A percentile compares a stretch with the other conserved stretches of the same genome.
These are phyloP conservation scores for Tylochromis polylepis DNA, from an alignment of 2,113 vertebrate genomes.

Conservation along the genomic window DNA sequence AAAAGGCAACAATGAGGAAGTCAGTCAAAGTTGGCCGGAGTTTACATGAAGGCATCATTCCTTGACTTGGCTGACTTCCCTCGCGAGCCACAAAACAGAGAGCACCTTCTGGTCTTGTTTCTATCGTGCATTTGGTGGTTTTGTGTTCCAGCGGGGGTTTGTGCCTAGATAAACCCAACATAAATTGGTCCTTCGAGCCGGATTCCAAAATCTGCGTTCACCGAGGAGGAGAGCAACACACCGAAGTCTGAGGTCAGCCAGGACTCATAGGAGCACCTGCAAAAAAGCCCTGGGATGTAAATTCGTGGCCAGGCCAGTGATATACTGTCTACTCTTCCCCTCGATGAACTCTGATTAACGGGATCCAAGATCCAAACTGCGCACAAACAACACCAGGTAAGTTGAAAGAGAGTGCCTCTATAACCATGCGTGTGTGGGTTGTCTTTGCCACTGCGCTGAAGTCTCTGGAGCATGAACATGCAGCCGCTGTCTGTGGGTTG, in stretches of 20 bases:
- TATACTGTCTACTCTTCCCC: neutral
- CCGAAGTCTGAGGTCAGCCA: neutral
- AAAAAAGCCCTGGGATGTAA: neutral
- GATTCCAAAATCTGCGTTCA: neutral
- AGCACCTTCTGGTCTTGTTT: too few species aligned
- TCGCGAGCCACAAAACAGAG: too few species aligned
- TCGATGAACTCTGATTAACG: neutral
- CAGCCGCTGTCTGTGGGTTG: too few species aligned
- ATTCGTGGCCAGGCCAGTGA: neutral
- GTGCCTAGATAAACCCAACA: too few species aligned
- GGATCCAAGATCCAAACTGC: neutral
- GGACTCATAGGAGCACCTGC: neutral
- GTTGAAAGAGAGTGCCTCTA: neutral
- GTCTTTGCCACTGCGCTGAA: too few species aligned
- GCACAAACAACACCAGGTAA: neutral
- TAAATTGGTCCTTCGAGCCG: neutral
- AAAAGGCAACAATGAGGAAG: too few species aligned
- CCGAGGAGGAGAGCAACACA: neutral
- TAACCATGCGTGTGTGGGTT: fast-evolving
- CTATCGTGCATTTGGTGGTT: too few species aligned
- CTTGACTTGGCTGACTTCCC: too few species aligned
- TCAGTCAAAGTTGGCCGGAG: too few species aligned
- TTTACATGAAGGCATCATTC: too few species aligned
- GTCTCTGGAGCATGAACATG: too few species aligned
- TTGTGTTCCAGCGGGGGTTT: too few species aligned